These are phyloP conservation scores for Zonitis immaculata DNA, from an alignment of 2,888 invertebrate genomes.

Conservation along the genomic window DNA sequence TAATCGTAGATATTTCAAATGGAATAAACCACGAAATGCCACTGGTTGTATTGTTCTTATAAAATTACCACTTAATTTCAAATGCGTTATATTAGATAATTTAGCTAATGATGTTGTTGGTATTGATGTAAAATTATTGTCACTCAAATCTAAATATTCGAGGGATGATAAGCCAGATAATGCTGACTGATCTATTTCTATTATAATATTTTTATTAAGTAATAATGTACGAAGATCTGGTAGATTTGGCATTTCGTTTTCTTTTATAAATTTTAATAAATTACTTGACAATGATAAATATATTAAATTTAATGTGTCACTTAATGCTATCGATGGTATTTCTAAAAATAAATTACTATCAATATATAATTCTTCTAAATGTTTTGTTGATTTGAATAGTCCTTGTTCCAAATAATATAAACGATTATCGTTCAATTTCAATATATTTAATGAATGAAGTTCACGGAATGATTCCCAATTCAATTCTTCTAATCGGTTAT, in stretches of 20 bases:
- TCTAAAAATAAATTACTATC: slow-evolving; percentile 76
- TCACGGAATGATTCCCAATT: slow-evolving; percentile 73
- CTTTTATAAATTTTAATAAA: slow-evolving; percentile 67
- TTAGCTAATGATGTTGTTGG: slow-evolving; percentile 73
- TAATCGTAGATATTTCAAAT: slow-evolving; percentile 69
- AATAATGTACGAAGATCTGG: slow-evolving; percentile 66
- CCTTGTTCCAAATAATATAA: slow-evolving; percentile 68
- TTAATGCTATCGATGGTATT: slow-evolving; percentile 66
- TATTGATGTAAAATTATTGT: slow-evolving; percentile 75
- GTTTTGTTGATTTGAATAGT: slow-evolving; percentile 63
- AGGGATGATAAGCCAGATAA: slow-evolving; percentile 71
- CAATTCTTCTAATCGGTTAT: slow-evolving; percentile 71
- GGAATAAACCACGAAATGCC: slow-evolving; percentile 79
- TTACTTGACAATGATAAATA: slow-evolving; percentile 75
- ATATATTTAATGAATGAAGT: slow-evolving; percentile 65
- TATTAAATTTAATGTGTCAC: slow-evolving; percentile 62
- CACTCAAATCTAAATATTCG: slow-evolving; percentile 69
- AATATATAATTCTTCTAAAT: slow-evolving; percentile 68
- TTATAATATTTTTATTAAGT: slow-evolving; percentile 72
- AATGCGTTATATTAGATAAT: slow-evolving; percentile 68
- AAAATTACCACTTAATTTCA: slow-evolving; percentile 76
- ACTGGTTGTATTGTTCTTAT: slow-evolving; percentile 67
- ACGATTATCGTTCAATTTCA: slow-evolving; percentile 73
- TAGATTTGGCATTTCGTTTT: slow-evolving; percentile 67
- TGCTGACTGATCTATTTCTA: slow-evolving; percentile 64